These are phyloP conservation scores for Menidia beryllina DNA, from an alignment of 2,113 vertebrate genomes.

Conservation along the genomic window DNA sequence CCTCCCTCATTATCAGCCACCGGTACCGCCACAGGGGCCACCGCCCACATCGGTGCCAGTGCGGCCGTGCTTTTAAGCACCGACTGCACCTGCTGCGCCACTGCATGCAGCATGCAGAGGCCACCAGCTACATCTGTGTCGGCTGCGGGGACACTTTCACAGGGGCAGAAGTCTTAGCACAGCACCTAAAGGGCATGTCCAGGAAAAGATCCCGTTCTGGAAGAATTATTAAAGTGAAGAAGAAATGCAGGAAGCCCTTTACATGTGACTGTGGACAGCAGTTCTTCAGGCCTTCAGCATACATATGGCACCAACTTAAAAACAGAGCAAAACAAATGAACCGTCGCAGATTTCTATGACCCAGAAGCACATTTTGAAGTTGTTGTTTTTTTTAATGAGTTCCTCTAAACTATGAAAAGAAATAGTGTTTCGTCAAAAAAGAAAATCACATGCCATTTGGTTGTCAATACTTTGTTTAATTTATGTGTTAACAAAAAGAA, in stretches of 20 bases:
- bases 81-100: constrained; percentile 82
- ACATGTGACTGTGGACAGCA: constrained; percentile 78
- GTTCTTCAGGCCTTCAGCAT: constrained; percentile 80
- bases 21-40: constrained; percentile 78
- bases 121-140: constrained; percentile 79
- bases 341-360: constrained; percentile 13
- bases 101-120: constrained; percentile 81
- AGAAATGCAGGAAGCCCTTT: constrained; percentile 71
- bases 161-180: constrained; percentile 56
- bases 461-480: constrained; percentile 6
- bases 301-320: constrained; percentile 83
- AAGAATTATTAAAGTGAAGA: constrained; percentile 14
- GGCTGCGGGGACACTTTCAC: constrained; percentile 75
- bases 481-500: not conserved
- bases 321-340: constrained; percentile 60
- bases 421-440: not conserved
- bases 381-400: not conserved
- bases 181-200: constrained; percentile 47
- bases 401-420: not conserved
- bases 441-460: not conserved
- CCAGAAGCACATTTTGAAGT: not conserved
- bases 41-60: constrained; percentile 78
- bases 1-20: constrained; percentile 74
- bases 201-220: constrained; percentile 1
- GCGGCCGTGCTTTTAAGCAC: constrained; percentile 77